Evolutionary conservation across 2,113 vertebrate genomes (phyloP).

Genomic region (Crotalus helleri): DNA sequence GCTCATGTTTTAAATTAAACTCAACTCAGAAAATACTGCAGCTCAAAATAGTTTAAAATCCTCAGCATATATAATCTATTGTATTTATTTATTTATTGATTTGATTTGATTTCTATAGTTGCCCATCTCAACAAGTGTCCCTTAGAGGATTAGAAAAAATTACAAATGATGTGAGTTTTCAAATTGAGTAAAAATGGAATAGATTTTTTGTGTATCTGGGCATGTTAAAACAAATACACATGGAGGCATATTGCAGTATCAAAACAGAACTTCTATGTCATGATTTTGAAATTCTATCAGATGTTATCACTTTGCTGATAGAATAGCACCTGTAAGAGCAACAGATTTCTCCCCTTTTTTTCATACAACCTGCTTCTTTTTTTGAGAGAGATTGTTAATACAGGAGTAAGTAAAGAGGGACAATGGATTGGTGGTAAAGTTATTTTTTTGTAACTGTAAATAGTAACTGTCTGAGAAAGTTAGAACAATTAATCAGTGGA

Average conservation of each 20-base stretch:
- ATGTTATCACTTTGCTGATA: background rate
- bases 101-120: background rate
- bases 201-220: background rate
- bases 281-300: background rate
- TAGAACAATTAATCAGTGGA: too few relatives aligned
- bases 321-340: background rate
- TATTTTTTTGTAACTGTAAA: too few relatives aligned
- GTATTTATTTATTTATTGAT: background rate
- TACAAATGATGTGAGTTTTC: background rate
- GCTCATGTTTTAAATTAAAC: background rate
- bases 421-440: too few relatives aligned
- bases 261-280: background rate
- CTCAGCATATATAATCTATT: background rate
- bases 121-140: background rate
- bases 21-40: background rate
- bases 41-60: background rate
- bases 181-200: background rate
- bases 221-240: background rate
- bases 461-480: too few relatives aligned
- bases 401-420: background rate
- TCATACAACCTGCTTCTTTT: background rate
- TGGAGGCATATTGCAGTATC: background rate
- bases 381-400: background rate
- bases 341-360: background rate
- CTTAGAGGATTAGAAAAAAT: background rate